These are phyloP conservation scores for Poecilia velifera DNA, from an alignment of 2,797 vertebrate genomes.

Conservation along the genomic window DNA sequence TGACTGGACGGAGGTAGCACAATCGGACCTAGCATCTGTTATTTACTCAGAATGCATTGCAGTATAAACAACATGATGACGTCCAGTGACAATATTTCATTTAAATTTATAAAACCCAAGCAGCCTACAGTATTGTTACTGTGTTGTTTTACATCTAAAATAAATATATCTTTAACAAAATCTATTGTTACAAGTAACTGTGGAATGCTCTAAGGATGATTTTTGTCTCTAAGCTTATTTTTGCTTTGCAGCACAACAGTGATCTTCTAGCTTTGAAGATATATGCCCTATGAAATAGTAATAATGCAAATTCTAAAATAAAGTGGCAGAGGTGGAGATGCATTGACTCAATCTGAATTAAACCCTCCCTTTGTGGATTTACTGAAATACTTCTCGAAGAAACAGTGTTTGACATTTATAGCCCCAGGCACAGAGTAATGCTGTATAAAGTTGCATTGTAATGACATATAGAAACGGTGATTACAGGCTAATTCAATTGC, in stretches of 20 bases:
- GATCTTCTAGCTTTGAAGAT: slow-evolving; percentile 60
- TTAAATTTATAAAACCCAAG: no score
- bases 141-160: no score
- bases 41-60: no score
- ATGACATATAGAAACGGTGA: slow-evolving; percentile 84
- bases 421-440: slow-evolving; percentile 77
- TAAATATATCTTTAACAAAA: no score
- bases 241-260: slow-evolving; percentile 19
- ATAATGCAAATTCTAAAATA: slow-evolving; percentile 64
- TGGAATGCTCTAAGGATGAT: slow-evolving; percentile 29
- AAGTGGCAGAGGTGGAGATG: slow-evolving; percentile 64
- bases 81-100: no score
- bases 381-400: slow-evolving; percentile 75
- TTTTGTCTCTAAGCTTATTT: slow-evolving; percentile 37
- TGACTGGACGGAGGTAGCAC: no score
- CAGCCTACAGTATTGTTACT: no score
- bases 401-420: slow-evolving; percentile 79
- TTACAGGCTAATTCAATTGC: slow-evolving; percentile 85
- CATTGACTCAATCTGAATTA: slow-evolving; percentile 62
- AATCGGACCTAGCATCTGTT: no score
- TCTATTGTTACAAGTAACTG: no score
- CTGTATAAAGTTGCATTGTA: slow-evolving; percentile 83
- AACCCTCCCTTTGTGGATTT: slow-evolving; percentile 70
- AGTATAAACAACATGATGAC: no score
- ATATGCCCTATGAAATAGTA: slow-evolving; percentile 43